These are phyloP conservation scores for Heliconius cydno DNA, from an alignment of 2,888 invertebrate genomes.

Conservation along the genomic window DNA sequence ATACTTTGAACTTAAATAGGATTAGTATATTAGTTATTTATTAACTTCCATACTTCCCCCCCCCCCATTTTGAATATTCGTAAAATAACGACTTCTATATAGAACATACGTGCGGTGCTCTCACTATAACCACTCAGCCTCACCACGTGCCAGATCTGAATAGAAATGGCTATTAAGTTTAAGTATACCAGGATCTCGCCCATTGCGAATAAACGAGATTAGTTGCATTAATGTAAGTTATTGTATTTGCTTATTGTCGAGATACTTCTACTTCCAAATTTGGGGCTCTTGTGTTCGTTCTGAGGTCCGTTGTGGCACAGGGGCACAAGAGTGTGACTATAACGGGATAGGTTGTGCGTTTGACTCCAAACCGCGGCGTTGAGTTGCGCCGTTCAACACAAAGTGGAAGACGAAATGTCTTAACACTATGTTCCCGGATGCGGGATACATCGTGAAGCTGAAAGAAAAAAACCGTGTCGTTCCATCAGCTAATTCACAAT, in stretches of 20 bases:
- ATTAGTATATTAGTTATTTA: neutral
- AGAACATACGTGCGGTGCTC: slow-evolving; percentile 53
- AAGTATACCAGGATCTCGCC: slow-evolving; percentile 16
- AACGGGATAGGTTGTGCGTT: no score
- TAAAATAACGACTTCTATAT: neutral
- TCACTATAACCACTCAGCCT: slow-evolving; percentile 72
- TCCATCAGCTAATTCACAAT: no score
- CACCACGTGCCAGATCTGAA: slow-evolving; percentile 61
- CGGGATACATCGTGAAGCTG: no score
- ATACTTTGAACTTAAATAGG: neutral
- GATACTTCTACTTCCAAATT: neutral
- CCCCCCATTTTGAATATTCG: neutral
- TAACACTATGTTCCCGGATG: no score
- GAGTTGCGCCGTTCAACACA: no score
- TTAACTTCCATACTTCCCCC: neutral
- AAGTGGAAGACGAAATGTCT: no score
- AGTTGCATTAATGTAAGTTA: slow-evolving; percentile 22
- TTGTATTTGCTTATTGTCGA: slow-evolving; percentile 5
- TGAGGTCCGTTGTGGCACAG: no score
- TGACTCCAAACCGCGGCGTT: no score
- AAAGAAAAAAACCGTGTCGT: no score
- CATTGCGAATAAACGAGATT: slow-evolving; percentile 44
- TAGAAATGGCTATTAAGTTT: slow-evolving; percentile 63
- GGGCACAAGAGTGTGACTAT: no score
- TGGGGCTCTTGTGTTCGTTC: neutral